Conservation (phyloP, 2,888 invertebrate species). For the Escarpia spicata region DNA sequence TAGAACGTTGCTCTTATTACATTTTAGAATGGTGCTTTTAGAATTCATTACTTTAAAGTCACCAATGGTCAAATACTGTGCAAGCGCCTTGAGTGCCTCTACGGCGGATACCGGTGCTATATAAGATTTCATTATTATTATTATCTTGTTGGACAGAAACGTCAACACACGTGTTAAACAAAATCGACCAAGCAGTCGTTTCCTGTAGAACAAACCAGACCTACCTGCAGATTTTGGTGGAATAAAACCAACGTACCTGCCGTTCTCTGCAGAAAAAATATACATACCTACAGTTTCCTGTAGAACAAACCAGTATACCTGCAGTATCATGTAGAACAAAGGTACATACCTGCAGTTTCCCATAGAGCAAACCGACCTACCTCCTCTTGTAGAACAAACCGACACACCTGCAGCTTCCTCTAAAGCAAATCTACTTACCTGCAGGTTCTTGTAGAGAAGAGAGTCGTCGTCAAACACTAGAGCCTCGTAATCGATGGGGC, state of each 20-base stretch:
- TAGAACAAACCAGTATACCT: too few relatives aligned
- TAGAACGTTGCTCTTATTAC: too few relatives aligned
- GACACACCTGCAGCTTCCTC: not conserved
- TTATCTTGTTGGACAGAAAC: not conserved
- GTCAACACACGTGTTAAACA: not conserved
- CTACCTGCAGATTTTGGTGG: not conserved
- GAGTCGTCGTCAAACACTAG: conserved; percentile 26
- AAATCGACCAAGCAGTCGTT: not conserved
- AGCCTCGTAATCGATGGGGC: conserved; percentile 37
- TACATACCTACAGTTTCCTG: too few relatives aligned
- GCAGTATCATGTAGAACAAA: too few relatives aligned
- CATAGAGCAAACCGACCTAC: not conserved
- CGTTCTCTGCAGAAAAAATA: not conserved
- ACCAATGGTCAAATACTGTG: too few relatives aligned
- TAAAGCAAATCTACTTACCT: not conserved
- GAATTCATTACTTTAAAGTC: too few relatives aligned
- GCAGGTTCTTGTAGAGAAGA: not conserved
- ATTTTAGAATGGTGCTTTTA: too few relatives aligned
- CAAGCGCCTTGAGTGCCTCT: too few relatives aligned
- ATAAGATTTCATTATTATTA: too few relatives aligned
- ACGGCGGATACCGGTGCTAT: too few relatives aligned
- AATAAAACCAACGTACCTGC: not conserved
- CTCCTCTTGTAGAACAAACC: not conserved
- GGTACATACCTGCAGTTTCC: not conserved
- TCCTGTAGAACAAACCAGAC: not conserved